These are phyloP conservation scores for Protonemura montana DNA, from an alignment of 2,888 invertebrate species.

Conservation along the genomic window DNA sequence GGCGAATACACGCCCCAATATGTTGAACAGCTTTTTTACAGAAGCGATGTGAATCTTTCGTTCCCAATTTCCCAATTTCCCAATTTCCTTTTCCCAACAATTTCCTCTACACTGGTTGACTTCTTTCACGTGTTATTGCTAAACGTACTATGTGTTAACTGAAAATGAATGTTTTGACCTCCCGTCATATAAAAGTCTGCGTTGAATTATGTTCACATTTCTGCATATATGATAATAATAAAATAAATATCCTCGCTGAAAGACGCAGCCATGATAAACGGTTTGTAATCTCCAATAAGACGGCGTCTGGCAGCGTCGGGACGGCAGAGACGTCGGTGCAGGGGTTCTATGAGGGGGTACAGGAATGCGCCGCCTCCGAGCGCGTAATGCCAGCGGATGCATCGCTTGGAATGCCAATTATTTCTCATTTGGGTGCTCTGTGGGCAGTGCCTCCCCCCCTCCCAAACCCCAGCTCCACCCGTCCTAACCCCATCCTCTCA, in stretches of 20 bases:
- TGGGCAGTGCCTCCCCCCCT: neutral
- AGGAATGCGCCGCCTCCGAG: neutral
- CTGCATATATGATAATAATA: slow-evolving; percentile 27
- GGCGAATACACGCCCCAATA: neutral
- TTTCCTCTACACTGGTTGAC: neutral
- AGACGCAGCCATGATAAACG: neutral
- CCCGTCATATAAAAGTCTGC: neutral
- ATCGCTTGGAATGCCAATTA: slow-evolving; percentile 38
- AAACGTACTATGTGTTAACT: neutral
- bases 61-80: neutral
- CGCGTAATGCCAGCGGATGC: neutral
- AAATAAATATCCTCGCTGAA: neutral
- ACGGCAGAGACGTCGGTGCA: neutral
- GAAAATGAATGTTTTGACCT: neutral
- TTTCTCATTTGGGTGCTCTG: slow-evolving; percentile 37
- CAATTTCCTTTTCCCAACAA: neutral
- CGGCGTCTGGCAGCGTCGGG: neutral
- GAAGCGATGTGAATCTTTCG: neutral
- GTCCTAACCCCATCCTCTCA: neutral
- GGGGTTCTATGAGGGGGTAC: neutral
- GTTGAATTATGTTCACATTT: neutral
- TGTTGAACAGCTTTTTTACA: neutral
- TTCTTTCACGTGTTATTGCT: neutral
- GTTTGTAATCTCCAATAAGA: slow-evolving; percentile 33
- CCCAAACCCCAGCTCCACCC: neutral